A percentile compares a stretch with the other conserved stretches of the same genome.
Evolutionary conservation across 1,140 invertebrate species (phyloP).

Genomic region (Nephotettix cincticeps): DNA sequence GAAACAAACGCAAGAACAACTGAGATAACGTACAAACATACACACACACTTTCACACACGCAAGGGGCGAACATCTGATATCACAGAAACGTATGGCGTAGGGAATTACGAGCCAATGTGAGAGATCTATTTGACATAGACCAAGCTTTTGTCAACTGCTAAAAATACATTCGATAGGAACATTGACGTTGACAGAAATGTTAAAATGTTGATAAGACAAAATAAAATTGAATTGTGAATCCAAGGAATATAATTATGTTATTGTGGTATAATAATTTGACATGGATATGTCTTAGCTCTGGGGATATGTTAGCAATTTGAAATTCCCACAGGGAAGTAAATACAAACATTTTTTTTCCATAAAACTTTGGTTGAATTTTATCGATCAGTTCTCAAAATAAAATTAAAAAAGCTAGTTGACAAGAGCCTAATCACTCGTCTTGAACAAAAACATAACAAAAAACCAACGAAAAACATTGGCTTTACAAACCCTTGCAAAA

Average conservation of each 20-base stretch:
- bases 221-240: neutral
- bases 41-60: neutral
- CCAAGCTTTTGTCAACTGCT: neutral
- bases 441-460: too few relatives aligned
- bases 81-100: constrained; percentile 18
- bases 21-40: neutral
- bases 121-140: constrained; percentile 9
- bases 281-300: too few relatives aligned
- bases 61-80: neutral
- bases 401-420: neutral
- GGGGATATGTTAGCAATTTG: too few relatives aligned
- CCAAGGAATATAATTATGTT: neutral
- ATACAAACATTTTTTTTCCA: too few relatives aligned
- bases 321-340: too few relatives aligned
- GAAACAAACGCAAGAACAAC: neutral
- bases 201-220: neutral
- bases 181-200: neutral
- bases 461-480: too few relatives aligned
- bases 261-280: neutral
- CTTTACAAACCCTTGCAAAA: neutral
- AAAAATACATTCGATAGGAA: neutral
- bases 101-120: constrained; percentile 10
- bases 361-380: neutral
- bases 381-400: neutral
- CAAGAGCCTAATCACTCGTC: too few relatives aligned